Evolutionary conservation across 2,888 invertebrate species (phyloP), one percentile per base, ranked within the genome.

Genomic region (Caenorhabditis zanzibari): DNA sequence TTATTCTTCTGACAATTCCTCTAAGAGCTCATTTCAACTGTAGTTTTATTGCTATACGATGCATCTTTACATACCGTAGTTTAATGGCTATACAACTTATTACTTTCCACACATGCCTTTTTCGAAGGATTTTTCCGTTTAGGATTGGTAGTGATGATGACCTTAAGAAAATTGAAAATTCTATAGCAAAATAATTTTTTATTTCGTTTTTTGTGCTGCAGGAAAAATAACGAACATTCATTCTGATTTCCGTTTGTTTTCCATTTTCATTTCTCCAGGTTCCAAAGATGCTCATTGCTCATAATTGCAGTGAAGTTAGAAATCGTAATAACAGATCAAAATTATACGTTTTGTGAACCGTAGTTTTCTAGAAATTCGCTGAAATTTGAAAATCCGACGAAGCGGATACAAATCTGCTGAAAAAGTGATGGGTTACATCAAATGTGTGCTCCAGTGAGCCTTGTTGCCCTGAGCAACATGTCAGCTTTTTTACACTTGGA

Each of bases 111-210:
- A 47, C 4, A 47, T 7, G 5, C 19, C 47, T 47, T 47, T 47
- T 47, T 19, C 47, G 4, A 47, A 19, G 19, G 19, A 19, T 47
- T 47, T 47, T 19, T 19, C 19, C 26, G 14, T 14, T 26, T 12
- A 26, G 54, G 54, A 54, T 54, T 54, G 26, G 24, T 26, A 14
- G 22, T 54, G n/a, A 9, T 19, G 38, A 12, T 47, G 54, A 54
- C 54, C 54, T 54, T 54, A 54, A 26, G 26, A 54, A 54, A 26
- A 54, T 10, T 54, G 54, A 54, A 54, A 54, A 54, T 26, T 26
- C n/a, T n/a, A n/a, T n/a, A n/a, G n/a, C n/a, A 14, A 54, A 24
- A 54, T 54, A 24, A 22, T 24, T 54, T 54, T 54, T 26, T 41
- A 5, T 24, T 6, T 24, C 16, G 2, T 41, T 41, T 9, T 24